Evolutionary conservation across 2,113 vertebrate genomes (phyloP), one percentile per base, ranked within the genome.

Genomic region (Leiothrix lutea): DNA sequence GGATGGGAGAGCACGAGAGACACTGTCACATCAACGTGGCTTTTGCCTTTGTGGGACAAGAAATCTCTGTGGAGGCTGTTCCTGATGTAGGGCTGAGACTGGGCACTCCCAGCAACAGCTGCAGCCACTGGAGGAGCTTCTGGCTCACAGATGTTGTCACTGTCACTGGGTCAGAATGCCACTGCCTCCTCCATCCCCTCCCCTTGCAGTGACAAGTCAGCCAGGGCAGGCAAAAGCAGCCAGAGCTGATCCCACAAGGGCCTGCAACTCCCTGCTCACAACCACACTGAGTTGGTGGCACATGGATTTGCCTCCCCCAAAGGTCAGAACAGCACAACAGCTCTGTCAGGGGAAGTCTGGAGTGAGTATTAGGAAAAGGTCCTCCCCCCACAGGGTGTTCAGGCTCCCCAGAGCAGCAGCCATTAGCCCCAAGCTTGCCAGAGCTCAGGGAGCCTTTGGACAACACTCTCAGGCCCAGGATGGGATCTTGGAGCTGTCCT

Each of bases 111-210:
- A 61, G 60, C 40, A 83, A 69, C 50, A 65, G 84, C 84, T 66
- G 53, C 71, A 58, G 83, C 53, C 58, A 42, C 35, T 24, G 14
- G 57, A 73, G 12, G 24, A 85, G 47, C 73, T 86, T 87, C 90
- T 94, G 92, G 70, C 48, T 85, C 70, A 64, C 84, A 93, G 69
- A 79, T 75, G 81, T 56, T 92, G 73, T 69, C 73, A 40, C 38
- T 16, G n/a, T 82, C 14, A 8, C 71, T 4, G 19, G 65, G 36
- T 72, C 0, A 0, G 85, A 91, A 94, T n/a, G 60, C 48, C 87
- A 81, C 11, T n/a, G 5, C 77, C 65, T 74, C 71, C 58, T 82
- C 66, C 67, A 70, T 44, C 50, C 70, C 54, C 40, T 64, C 60
- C 42, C 6, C 10, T 47, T 66, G 51, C 56, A 42, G 54, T 29